These are phyloP conservation scores for Neocloeon triangulifer DNA, from an alignment of 1,140 invertebrate genomes.

Conservation along the genomic window DNA sequence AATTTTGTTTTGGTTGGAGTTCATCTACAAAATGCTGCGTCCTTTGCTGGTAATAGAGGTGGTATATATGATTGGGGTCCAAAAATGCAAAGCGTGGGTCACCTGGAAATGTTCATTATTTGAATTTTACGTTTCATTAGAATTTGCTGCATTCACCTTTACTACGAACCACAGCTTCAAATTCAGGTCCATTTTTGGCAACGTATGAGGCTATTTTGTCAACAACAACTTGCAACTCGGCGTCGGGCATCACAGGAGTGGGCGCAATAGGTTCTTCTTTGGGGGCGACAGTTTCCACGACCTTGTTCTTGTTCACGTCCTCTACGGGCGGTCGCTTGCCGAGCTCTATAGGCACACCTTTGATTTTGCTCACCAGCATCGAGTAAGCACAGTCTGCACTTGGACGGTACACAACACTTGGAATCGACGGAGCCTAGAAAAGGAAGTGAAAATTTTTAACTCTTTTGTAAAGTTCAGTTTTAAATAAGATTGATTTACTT, in stretches of 20 bases:
- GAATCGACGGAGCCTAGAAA: conserved; percentile 33
- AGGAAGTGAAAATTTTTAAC: conserved; percentile 10
- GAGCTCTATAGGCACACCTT: too few relatives aligned
- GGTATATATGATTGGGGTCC: conserved; percentile 41
- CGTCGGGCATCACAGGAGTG: conserved; percentile 27
- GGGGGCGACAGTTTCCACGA: conserved; percentile 15
- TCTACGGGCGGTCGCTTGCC: conserved; percentile 26
- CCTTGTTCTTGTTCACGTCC: too few relatives aligned
- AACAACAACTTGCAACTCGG: conserved; percentile 65
- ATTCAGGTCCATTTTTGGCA: conserved; percentile 77
- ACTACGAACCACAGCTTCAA: conserved; percentile 66
- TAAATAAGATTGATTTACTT: too few relatives aligned
- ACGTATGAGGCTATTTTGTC: conserved; percentile 93
- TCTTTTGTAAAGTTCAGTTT: not conserved
- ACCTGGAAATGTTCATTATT: conserved; percentile 10
- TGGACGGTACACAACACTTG: conserved; percentile 49
- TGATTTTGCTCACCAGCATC: conserved; percentile 59
- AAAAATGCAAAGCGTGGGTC: conserved; percentile 69
- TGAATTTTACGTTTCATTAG: not conserved
- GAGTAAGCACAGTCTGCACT: conserved; percentile 66
- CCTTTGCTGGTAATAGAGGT: conserved; percentile 50
- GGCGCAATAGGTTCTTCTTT: not conserved
- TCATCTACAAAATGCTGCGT: conserved; percentile 14
- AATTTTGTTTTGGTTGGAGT: too few relatives aligned
- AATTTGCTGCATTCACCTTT: conserved; percentile 31